phyloP scores from a whole-genome alignment of 2,888 invertebrate species.

The Drosophila phalerata region DNA sequence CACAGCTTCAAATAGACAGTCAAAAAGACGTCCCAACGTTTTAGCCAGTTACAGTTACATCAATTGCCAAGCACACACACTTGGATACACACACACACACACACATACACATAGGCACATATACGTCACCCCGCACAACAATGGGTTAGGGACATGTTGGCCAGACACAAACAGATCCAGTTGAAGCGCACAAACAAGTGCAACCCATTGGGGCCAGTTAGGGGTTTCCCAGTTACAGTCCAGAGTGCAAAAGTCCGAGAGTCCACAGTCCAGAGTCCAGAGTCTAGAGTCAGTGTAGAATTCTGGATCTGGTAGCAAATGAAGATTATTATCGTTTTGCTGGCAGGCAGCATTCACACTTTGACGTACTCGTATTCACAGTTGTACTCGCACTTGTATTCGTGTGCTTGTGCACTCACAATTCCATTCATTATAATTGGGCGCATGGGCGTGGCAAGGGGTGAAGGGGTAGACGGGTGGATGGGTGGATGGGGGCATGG shows the following conservation, averaged over 20 bases:
- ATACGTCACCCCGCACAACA: slow-evolving; percentile 54
- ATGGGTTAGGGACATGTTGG: slow-evolving; percentile 74
- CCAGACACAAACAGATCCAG: slow-evolving; percentile 63
- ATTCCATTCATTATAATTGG: slow-evolving; percentile 63
- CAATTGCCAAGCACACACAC: slow-evolving; percentile 66
- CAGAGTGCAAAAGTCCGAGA: background rate
- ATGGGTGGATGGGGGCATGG: slow-evolving; percentile 37
- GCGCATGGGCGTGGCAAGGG: slow-evolving; percentile 45
- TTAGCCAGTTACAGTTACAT: slow-evolving; percentile 70
- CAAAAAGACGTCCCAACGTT: slow-evolving; percentile 70
- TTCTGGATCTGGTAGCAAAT: slow-evolving; percentile 50
- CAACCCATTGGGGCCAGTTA: slow-evolving; percentile 14
- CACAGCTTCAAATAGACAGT: slow-evolving; percentile 76
- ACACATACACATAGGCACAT: slow-evolving; percentile 14
- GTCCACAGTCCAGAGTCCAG: slow-evolving; percentile 9
- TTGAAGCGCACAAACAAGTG: slow-evolving; percentile 43
- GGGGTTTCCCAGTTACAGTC: slow-evolving; percentile 14
- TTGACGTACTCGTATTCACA: slow-evolving; percentile 42
- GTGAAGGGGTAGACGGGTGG: too few relatives aligned
- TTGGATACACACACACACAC: slow-evolving; percentile 31
- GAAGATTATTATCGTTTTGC: slow-evolving; percentile 77
- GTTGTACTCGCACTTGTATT: background rate
- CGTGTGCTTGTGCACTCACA: slow-evolving; percentile 12
- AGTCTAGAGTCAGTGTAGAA: slow-evolving; percentile 21
- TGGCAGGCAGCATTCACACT: slow-evolving; percentile 63